phyloP scores from a whole-genome alignment of 2,113 vertebrate genomes.

The Rhinopomastus cyanomelas region DNA sequence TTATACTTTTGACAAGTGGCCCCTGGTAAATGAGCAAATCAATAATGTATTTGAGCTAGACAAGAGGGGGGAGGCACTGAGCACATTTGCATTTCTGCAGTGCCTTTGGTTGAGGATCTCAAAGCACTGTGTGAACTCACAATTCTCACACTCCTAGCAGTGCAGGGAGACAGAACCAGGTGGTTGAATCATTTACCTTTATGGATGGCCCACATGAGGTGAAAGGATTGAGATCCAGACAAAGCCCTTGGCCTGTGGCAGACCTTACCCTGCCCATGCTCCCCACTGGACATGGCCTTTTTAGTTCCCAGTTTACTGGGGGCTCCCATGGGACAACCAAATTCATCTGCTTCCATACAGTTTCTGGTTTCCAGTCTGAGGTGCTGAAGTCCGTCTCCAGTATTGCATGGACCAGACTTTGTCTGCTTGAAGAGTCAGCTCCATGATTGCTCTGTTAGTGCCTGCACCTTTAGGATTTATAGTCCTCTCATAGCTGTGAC shows the following conservation, averaged over 20 bases:
- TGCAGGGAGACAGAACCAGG: not conserved
- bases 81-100: constrained; percentile 29
- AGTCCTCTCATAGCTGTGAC: not conserved
- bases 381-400: not conserved
- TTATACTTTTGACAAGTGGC: constrained; percentile 61
- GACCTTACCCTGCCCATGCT: not conserved
- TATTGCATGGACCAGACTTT: not conserved
- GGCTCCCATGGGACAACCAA: not conserved
- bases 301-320: not conserved
- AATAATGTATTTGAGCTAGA: constrained; percentile 31
- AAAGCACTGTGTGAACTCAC: not conserved
- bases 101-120: not conserved
- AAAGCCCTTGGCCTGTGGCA: not conserved
- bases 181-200: not conserved
- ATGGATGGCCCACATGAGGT: accelerated
- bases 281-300: not conserved
- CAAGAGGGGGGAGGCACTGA: not conserved
- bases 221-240: not conserved
- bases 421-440: not conserved
- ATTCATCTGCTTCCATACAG: not conserved
- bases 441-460: not conserved
- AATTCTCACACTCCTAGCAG: not conserved
- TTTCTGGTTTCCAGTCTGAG: not conserved
- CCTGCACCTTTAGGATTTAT: not conserved
- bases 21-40: constrained; percentile 52